Evolutionary conservation across 1,140 invertebrate genomes (phyloP).

Genomic region (Drosophila grimshawi): DNA sequence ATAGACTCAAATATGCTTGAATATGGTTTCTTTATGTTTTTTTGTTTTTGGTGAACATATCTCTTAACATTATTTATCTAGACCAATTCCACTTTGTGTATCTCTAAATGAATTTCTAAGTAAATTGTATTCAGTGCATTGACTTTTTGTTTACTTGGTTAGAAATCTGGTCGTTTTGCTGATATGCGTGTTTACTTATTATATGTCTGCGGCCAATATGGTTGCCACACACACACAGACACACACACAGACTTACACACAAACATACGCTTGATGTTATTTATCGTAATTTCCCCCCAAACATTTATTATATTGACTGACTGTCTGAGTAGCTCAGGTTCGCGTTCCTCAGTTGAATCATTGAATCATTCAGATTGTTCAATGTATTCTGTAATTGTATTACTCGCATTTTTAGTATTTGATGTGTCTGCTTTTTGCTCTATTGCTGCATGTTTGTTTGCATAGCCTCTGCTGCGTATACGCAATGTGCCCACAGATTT

Average conservation of each 20-base stretch:
- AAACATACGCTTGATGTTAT: slow-evolving; percentile 44
- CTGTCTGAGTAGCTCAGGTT: slow-evolving; percentile 58
- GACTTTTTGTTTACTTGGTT: slow-evolving; percentile 47
- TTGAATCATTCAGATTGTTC: slow-evolving; percentile 34
- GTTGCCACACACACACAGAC: slow-evolving; percentile 22
- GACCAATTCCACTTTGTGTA: neutral
- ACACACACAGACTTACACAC: slow-evolving; percentile 30
- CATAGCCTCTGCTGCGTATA: slow-evolving; percentile 46
- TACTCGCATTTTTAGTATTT: slow-evolving; percentile 16
- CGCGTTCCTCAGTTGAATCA: slow-evolving; percentile 38
- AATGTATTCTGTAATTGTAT: slow-evolving; percentile 36
- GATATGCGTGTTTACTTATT: slow-evolving; percentile 27
- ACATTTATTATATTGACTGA: slow-evolving; percentile 66
- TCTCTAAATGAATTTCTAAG: slow-evolving; percentile 28
- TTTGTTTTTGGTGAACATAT: neutral
- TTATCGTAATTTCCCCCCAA: slow-evolving; percentile 26
- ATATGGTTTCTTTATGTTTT: neutral
- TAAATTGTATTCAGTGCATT: slow-evolving; percentile 34
- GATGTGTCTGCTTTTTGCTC: slow-evolving; percentile 18
- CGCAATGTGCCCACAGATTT: slow-evolving; percentile 18
- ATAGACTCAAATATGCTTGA: slow-evolving; percentile 1
- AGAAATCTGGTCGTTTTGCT: slow-evolving; percentile 27
- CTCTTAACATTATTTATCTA: slow-evolving; percentile 19
- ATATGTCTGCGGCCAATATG: slow-evolving; percentile 38
- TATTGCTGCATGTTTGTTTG: slow-evolving; percentile 26